Conservation (phyloP, 92 coral and sea anemone genomes). For the Isaurus tuberculatus region DNA sequence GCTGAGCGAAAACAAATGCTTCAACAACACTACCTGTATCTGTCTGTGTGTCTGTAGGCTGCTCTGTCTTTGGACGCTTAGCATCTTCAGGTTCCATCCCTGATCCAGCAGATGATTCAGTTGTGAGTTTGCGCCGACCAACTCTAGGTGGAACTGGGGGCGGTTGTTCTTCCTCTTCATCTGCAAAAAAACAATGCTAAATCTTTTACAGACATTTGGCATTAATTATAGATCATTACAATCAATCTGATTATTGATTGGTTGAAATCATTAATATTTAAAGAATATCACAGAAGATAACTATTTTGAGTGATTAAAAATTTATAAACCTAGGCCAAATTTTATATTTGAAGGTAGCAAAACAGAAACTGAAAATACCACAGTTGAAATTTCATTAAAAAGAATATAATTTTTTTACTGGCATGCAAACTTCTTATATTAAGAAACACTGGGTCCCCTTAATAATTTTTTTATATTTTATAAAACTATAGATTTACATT, state of each 20-base stretch:
- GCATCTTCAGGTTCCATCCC: slow-evolving; percentile 11
- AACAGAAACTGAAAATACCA: not conserved
- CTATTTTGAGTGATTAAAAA: not conserved
- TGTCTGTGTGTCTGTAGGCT: not conserved
- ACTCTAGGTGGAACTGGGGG: slow-evolving; percentile 83
- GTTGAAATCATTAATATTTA: not conserved
- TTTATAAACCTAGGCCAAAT: not conserved
- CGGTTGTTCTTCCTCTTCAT: slow-evolving; percentile 68
- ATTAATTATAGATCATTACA: not conserved
- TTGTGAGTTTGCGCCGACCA: slow-evolving; percentile 41
- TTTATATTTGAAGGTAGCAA: not conserved
- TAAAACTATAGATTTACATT: no score
- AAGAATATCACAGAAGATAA: not conserved
- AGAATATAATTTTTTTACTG: no score
- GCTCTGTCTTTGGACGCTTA: slow-evolving; percentile 28
- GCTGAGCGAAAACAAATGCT: not conserved
- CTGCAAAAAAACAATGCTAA: not conserved
- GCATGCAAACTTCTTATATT: no score
- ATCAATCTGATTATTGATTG: not conserved
- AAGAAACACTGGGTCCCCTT: no score
- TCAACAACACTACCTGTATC: slow-evolving; percentile 33
- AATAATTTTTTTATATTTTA: no score
- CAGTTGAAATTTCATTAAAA: no score
- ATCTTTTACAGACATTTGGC: not conserved
- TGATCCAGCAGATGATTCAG: slow-evolving; percentile 47